A percentile compares a stretch with the other conserved stretches of the same genome.
These are phyloP conservation scores for Nemotelus nigrinus DNA, from an alignment of 2,888 invertebrate genomes.

Conservation along the genomic window DNA sequence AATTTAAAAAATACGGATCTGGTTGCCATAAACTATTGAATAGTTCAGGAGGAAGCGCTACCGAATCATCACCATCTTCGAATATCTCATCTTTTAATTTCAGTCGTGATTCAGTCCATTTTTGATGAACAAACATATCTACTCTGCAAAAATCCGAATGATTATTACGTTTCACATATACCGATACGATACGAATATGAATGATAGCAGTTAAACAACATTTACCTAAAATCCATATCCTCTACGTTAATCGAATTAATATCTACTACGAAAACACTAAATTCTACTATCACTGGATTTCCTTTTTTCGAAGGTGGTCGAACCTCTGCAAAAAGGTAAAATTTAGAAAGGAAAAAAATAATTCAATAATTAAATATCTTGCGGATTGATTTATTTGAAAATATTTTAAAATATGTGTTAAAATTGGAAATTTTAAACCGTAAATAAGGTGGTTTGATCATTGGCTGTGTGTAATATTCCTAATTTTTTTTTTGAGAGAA, in stretches of 20 bases:
- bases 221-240: constrained; percentile 88
- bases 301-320: constrained; percentile 79
- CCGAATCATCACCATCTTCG: constrained; percentile 82
- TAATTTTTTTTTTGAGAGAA: no score
- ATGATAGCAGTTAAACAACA: neutral
- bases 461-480: no score
- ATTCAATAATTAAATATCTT: constrained; percentile 6
- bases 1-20: constrained; percentile 85
- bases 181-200: no score
- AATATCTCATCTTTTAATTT: constrained; percentile 81
- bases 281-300: constrained; percentile 79
- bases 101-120: constrained; percentile 82
- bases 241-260: constrained; percentile 89
- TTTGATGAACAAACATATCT: constrained; percentile 85
- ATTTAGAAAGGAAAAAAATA: constrained; percentile 40
- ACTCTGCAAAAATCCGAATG: constrained; percentile 68
- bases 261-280: constrained; percentile 85
- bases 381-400: constrained; percentile 6
- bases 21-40: constrained; percentile 90
- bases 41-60: constrained; percentile 81
- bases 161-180: neutral
- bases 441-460: no score
- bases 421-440: no score
- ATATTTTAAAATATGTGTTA: neutral
- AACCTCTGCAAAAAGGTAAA: constrained; percentile 71